These are phyloP conservation scores for Gonioctena quinquepunctata DNA, from an alignment of 1,140 invertebrate species.

Conservation along the genomic window DNA sequence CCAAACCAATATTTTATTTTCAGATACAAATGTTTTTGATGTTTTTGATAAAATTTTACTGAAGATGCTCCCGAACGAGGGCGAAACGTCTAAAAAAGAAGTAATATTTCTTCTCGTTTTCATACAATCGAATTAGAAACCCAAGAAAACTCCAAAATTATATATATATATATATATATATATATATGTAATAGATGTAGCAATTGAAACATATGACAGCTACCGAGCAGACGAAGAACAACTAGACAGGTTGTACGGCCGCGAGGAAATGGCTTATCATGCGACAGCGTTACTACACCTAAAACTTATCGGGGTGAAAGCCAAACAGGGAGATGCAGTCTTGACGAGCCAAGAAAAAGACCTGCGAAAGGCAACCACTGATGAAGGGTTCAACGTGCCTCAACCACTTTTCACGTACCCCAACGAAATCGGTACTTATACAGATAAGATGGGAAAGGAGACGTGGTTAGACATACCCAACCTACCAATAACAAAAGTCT, in stretches of 20 bases:
- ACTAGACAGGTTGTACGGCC: slow-evolving; percentile 17
- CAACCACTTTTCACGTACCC: slow-evolving; percentile 35
- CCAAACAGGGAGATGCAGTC: slow-evolving; percentile 27
- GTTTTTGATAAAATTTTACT: no score
- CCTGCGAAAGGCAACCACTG: slow-evolving; percentile 26
- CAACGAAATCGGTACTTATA: slow-evolving; percentile 30
- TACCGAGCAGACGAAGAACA: slow-evolving; percentile 21
- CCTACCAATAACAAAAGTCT: slow-evolving; percentile 31
- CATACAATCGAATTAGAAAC: no score
- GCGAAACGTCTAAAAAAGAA: no score
- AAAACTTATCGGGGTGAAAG: slow-evolving; percentile 26
- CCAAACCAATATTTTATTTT: no score
- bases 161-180: no score
- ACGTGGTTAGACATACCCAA: slow-evolving; percentile 28
- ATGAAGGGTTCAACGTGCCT: slow-evolving; percentile 36
- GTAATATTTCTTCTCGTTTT: no score
- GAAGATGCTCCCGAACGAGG: no score
- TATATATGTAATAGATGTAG: slow-evolving; percentile 21
- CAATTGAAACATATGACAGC: slow-evolving; percentile 22
- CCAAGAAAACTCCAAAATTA: no score
- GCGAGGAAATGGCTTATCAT: slow-evolving; percentile 29
- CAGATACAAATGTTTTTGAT: no score
- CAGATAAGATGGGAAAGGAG: slow-evolving; percentile 38
- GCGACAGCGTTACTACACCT: slow-evolving; percentile 22
- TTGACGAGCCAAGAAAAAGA: slow-evolving; percentile 33